Base-by-base conservation (phyloP, 1,140 invertebrate genomes). In the Adoxophyes honmai region DNA sequence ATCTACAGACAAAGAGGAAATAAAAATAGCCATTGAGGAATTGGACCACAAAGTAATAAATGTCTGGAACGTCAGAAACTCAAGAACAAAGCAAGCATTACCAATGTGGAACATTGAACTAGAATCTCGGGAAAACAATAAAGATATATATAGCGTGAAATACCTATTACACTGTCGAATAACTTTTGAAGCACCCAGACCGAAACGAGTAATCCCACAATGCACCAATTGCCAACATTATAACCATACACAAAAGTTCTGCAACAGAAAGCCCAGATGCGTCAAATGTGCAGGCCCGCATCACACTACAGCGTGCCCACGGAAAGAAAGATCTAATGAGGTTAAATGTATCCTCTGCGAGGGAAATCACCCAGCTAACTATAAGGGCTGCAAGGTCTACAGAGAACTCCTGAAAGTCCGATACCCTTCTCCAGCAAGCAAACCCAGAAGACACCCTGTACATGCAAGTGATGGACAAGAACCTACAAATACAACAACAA, bases 171-270 rank as follows among this genome's bases (percentile, higher is more conserved):
- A 68, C 16, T 14, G 60, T n/a, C n/a, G 7, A 16, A 81, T 1
- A 10, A 61, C 0, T 62, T 77, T 53, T 57, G 54, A 16, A 70
- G 61, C 68, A 65, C 8, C 37, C 28, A 33, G 60, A 28, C 2
- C 2, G 21, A 28, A 28, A 28, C 21, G 2, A 28, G 21, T 28
- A 6, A 6, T 28, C 21, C n/a, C n/a, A n/a, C 80, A 88, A 53
- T 86, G 81, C 48, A 53, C 51, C 4, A 63, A 68, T 9, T 87
- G 79, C 56, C 81, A 89, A 59, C 53, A 56, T 37, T 85, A 73
- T 54, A 80, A 80, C 0, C 57, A 63, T 34, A 37, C 57, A 0
- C 56, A 59, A 59, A 63, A 59, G 11, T 28, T 59, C 44, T 63
- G 56, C 11, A 51, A 55, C 18, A 11, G 56, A 0, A 52, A 57